A percentile compares a stretch with the other conserved stretches of the same genome.
These are phyloP conservation scores for Ptilonorhynchus violaceus DNA, from an alignment of 2,113 vertebrate genomes.

Conservation along the genomic window DNA sequence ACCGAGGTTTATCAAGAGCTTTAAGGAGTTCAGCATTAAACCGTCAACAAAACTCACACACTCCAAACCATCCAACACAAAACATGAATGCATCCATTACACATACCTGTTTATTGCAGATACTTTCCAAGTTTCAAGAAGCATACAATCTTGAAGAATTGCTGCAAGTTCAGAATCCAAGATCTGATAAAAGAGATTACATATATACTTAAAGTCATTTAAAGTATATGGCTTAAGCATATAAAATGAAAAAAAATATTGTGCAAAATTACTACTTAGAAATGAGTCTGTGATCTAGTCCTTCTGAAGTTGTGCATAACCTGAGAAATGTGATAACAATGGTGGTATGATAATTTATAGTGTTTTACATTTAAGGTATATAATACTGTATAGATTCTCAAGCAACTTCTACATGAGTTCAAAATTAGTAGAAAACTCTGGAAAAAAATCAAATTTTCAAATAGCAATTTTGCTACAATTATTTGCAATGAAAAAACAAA, in stretches of 20 bases:
- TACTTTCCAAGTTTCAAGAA: background rate
- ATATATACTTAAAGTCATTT: background rate
- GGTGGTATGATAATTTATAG: background rate
- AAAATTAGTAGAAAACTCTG: background rate
- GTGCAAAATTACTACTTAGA: background rate
- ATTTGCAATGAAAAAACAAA: background rate
- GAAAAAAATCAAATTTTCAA: background rate
- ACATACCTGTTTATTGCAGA: conserved; percentile 17
- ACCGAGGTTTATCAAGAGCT: background rate
- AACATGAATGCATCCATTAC: background rate
- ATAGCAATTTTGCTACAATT: background rate
- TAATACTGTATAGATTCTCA: background rate
- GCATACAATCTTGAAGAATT: background rate
- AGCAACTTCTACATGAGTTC: background rate
- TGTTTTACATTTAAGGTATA: background rate
- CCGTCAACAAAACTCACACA: background rate
- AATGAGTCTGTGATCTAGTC: background rate
- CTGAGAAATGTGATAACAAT: background rate
- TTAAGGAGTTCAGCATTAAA: background rate
- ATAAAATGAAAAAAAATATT: background rate
- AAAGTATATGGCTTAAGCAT: background rate
- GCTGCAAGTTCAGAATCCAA: background rate
- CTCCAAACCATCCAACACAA: background rate
- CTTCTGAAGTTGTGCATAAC: background rate
- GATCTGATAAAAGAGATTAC: background rate